Evolutionary conservation across 1,140 invertebrate genomes (phyloP).

Genomic region (Drosophila hydei): DNA sequence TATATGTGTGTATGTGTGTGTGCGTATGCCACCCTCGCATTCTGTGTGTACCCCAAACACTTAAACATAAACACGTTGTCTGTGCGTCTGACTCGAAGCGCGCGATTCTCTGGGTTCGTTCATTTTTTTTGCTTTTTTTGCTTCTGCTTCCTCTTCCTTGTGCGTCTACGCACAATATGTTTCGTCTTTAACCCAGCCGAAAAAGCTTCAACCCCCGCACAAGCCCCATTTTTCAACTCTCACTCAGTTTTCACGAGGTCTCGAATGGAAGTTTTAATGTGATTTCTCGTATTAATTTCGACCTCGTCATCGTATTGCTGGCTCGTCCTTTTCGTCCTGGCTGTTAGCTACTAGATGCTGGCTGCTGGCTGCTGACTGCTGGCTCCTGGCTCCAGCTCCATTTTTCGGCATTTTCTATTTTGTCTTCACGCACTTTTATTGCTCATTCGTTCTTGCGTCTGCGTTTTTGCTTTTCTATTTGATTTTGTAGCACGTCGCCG

Average conservation of each 20-base stretch:
- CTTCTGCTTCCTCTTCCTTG: conserved; percentile 60
- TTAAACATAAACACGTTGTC: conserved; percentile 81
- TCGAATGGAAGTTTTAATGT: conserved; percentile 77
- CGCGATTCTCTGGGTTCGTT: conserved; percentile 25
- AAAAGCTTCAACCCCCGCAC: conserved; percentile 54
- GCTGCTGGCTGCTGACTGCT: conserved; percentile 12
- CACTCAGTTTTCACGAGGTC: conserved; percentile 14
- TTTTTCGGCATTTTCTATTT: conserved; percentile 65
- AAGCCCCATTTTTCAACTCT: conserved; percentile 5
- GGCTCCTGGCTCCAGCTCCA: conserved; percentile 3
- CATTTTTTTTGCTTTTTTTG: conserved; percentile 55
- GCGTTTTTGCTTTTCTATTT: conserved; percentile 56
- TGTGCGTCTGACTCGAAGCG: conserved; percentile 21
- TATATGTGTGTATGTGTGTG: conserved; percentile 24
- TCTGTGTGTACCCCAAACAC: conserved; percentile 67
- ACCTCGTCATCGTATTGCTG: conserved; percentile 70
- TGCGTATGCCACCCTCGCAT: conserved; percentile 38
- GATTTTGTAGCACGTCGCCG: conserved; percentile 78
- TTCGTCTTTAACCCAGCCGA: conserved; percentile 80
- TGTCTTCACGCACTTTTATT: conserved; percentile 76
- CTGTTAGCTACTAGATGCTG: neutral
- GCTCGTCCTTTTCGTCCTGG: conserved; percentile 20
- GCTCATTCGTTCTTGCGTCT: conserved; percentile 47
- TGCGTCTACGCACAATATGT: conserved; percentile 80
- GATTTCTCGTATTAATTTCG: conserved; percentile 82